Percentiles rank a stretch among this genome's conserved stretches.
These are phyloP conservation scores for Pseudochirops corinnae DNA, from an alignment of 2,797 vertebrate genomes.

Conservation along the genomic window DNA sequence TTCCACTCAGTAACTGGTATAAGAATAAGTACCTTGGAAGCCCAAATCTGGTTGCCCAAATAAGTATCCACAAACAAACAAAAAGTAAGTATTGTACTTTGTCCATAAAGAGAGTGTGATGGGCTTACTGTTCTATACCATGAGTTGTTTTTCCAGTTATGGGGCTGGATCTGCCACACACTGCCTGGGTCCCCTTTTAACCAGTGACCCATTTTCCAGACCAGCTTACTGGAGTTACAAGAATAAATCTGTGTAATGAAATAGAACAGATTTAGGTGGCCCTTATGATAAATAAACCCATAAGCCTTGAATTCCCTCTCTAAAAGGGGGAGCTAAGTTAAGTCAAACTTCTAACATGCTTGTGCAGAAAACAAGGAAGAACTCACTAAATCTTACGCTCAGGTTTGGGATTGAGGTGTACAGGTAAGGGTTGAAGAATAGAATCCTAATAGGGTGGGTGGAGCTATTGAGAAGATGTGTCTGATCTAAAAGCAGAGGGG, in stretches of 20 bases:
- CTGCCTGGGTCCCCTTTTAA: not conserved
- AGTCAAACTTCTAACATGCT: not conserved
- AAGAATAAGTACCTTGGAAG: rapidly evolving
- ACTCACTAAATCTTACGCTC: not conserved
- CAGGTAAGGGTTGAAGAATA: not conserved
- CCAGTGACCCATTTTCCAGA: not conserved
- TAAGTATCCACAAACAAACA: not conserved
- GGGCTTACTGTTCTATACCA: too few species aligned
- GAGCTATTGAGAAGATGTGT: not conserved
- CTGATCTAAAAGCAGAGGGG: not conserved
- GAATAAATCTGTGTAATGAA: not conserved
- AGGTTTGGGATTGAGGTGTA: not conserved
- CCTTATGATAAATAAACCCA: rapidly evolving
- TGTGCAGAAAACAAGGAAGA: not conserved
- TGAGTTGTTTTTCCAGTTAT: not conserved
- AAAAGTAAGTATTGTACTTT: not conserved
- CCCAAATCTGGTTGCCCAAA: rapidly evolving
- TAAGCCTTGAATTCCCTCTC: not conserved
- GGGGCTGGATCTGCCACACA: not conserved
- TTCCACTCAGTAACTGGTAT: not conserved
- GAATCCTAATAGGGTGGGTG: not conserved
- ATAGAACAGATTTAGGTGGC: not conserved
- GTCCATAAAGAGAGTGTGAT: not conserved
- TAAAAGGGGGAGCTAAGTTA: not conserved
- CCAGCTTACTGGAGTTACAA: not conserved